Percentiles rank a stretch among this genome's conserved stretches.
phyloP scores from a whole-genome alignment of 2,797 vertebrate genomes.

The Heliangelus exortis region DNA sequence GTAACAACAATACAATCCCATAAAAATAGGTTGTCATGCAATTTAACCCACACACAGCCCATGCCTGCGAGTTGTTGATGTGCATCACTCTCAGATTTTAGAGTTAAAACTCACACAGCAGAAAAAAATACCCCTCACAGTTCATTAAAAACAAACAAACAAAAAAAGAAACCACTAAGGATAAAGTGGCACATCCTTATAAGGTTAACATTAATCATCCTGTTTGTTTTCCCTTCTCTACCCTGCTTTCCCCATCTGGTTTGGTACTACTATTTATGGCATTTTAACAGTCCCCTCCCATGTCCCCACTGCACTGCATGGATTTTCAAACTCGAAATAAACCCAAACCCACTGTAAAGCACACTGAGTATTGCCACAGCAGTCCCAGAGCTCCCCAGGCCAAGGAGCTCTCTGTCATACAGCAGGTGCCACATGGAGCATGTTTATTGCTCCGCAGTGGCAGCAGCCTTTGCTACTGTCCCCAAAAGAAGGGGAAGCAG shows the following conservation, averaged over 20 bases:
- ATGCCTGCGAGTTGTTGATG: neutral
- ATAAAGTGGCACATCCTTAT: neutral
- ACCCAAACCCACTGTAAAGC: neutral
- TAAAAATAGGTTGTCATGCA: neutral
- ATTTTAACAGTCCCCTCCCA: neutral
- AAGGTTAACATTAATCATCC: neutral
- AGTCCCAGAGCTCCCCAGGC: neutral
- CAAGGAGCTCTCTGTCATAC: neutral
- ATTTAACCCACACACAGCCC: neutral
- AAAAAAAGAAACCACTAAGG: neutral
- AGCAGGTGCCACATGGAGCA: neutral
- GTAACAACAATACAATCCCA: neutral
- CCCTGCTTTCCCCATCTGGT: neutral
- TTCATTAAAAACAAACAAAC: neutral
- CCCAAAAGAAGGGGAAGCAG: neutral
- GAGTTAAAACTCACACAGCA: neutral
- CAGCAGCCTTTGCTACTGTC: neutral
- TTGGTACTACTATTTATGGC: neutral
- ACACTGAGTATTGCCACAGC: neutral
- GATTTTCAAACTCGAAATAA: neutral
- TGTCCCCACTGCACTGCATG: neutral
- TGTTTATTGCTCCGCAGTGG: neutral
- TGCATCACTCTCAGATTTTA: neutral
- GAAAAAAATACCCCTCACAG: neutral
- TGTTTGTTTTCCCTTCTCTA: slow-evolving; percentile 1